Evolutionary conservation across 2,113 vertebrate species (phyloP).

Genomic region (Oryzias melastigma): DNA sequence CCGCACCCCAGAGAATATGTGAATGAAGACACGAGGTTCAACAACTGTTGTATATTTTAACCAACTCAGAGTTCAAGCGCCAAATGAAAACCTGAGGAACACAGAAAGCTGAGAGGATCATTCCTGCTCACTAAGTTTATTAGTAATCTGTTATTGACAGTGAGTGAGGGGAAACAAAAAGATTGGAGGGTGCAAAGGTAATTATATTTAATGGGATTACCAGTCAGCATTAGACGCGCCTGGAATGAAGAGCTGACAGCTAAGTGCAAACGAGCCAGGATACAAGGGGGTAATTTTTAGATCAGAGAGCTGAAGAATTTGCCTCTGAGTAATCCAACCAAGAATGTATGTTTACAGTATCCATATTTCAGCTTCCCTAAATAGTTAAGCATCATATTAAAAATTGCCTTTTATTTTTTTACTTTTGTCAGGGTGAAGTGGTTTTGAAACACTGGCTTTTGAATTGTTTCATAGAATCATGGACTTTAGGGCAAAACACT

Average conservation of each 20-base stretch:
- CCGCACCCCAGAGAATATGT: constrained; percentile 33
- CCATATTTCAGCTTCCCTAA: too few relatives aligned
- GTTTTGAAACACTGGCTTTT: too few relatives aligned
- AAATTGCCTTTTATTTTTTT: too few relatives aligned
- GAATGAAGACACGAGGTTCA: constrained; percentile 39
- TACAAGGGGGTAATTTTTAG: not conserved
- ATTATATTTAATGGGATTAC: constrained; percentile 31
- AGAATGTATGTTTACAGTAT: too few relatives aligned
- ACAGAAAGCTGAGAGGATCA: constrained; percentile 12
- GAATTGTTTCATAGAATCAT: too few relatives aligned
- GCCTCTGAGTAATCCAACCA: too few relatives aligned
- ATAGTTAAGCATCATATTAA: too few relatives aligned
- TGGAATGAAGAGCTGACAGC: not conserved
- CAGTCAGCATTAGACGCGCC: constrained; percentile 21
- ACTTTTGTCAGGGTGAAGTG: too few relatives aligned
- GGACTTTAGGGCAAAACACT: too few relatives aligned
- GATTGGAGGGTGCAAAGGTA: constrained; percentile 6
- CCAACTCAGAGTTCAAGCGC: constrained; percentile 8
- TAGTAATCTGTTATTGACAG: constrained; percentile 33
- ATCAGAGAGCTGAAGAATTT: not conserved
- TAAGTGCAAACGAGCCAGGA: not conserved
- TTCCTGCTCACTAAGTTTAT: constrained; percentile 47
- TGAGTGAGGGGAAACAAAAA: not conserved
- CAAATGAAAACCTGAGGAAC: not conserved
- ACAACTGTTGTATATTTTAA: constrained; percentile 35